Evolutionary conservation across 2,113 vertebrate species (phyloP), one percentile per base, ranked within the genome.

Genomic region (Odocoileus hemionus): DNA sequence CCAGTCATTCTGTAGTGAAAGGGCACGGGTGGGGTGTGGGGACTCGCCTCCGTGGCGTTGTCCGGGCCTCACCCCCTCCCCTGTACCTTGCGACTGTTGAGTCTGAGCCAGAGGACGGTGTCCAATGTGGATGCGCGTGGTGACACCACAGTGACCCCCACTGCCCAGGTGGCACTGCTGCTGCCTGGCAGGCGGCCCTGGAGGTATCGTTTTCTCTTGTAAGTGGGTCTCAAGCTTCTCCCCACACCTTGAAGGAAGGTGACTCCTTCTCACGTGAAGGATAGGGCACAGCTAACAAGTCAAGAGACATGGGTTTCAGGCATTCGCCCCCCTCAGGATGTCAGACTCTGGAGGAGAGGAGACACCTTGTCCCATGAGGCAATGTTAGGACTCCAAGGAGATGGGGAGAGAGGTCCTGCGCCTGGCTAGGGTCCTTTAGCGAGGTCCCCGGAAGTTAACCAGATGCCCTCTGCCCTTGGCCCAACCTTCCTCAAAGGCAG

Each of bases 11-110:
- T 76, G 0, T 25, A 61, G n/a, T 21, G 17, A 57, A 64, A 74
- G 10, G 52, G 61, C 47, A 11, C 0, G 1, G 30, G 58, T 26
- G 13, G 52, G 33, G 13, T 26, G 30, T 6, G 33, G 33, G 16
- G 12, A 23, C 2, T 3, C 57, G 82, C 43, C 36, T 57, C 16
- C 15, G 0, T 2, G 19, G 54, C 12, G 0, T 14, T 26, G 14
- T 55, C 39, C 14, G 2, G 2, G 47, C 52, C 52, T 33, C 57
- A 50, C 47, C 52, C 54, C 86, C 86, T 80, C 30, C 45, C 58
- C 43, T 15, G 19, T 2, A n/a, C 36, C 60, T 52, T 61, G 61
- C 0, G 0, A n/a, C n/a, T 50, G 17, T n/a, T 61, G 55, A 54
- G 15, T 54, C 76, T 3, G 28, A 95, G 54, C 50, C 28, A 0